Conservation (phyloP, 2,888 invertebrate species). For the Tipula confusa region DNA sequence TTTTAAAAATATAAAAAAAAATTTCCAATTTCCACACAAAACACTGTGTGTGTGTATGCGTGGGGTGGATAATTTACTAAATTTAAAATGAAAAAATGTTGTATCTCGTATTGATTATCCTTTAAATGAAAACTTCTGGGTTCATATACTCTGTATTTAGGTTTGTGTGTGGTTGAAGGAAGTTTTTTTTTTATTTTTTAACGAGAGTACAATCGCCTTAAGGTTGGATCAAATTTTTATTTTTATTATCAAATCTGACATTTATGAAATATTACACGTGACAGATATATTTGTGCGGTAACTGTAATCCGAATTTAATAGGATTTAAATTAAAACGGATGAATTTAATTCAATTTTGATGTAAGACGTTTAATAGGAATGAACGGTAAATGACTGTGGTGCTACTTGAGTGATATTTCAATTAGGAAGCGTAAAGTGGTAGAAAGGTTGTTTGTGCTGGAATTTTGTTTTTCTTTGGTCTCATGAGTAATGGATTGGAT, state of each 20-base stretch:
- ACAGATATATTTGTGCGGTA: not conserved
- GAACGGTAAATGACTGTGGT: not conserved
- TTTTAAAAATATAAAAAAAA: not conserved
- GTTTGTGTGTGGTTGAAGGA: not conserved
- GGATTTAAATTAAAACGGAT: not conserved
- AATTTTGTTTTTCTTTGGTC: too few relatives aligned
- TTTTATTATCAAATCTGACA: not conserved
- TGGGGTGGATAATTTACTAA: not conserved
- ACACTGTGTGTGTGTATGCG: not conserved
- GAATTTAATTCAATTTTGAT: not conserved
- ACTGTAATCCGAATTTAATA: not conserved
- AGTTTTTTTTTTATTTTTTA: too few relatives aligned
- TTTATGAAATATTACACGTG: conserved; percentile 1
- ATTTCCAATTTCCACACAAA: not conserved
- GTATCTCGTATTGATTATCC: not conserved
- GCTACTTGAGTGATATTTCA: not conserved
- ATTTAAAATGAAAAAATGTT: not conserved
- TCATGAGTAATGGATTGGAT: too few relatives aligned
- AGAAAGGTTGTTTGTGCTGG: too few relatives aligned
- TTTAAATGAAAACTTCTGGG: not conserved
- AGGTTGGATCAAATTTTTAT: not conserved
- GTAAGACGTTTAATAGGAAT: not conserved
- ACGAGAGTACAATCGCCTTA: not conserved
- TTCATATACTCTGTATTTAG: not conserved
- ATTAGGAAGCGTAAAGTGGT: not conserved